These are phyloP conservation scores for Calycopis cecrops DNA, from an alignment of 1,140 invertebrate genomes.

Conservation along the genomic window DNA sequence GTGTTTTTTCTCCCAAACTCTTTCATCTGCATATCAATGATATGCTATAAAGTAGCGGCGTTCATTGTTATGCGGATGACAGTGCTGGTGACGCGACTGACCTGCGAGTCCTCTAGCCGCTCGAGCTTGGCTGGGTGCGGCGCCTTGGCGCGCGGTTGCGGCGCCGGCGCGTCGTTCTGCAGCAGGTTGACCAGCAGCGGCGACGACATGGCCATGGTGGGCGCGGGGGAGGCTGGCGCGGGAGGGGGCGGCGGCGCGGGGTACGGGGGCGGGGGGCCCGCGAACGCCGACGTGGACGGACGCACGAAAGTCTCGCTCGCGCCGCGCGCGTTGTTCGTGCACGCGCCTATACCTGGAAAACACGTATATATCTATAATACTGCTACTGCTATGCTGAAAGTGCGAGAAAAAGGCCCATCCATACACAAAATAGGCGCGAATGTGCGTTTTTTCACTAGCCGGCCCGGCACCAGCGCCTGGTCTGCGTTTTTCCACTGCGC, in stretches of 20 bases:
- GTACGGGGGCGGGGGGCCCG: slow-evolving; percentile 47
- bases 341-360: slow-evolving; percentile 39
- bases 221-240: slow-evolving; percentile 32
- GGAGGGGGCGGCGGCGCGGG: slow-evolving; percentile 32
- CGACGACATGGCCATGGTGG: slow-evolving; percentile 84
- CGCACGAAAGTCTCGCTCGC: slow-evolving; percentile 51
- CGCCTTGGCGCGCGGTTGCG: slow-evolving; percentile 67
- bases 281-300: slow-evolving; percentile 47
- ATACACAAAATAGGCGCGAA: too few species aligned
- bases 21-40: too few species aligned
- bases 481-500: too few species aligned
- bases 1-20: too few species aligned
- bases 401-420: too few species aligned
- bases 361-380: background rate
- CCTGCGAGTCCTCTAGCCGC: slow-evolving; percentile 55
- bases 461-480: too few species aligned
- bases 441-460: too few species aligned
- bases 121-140: slow-evolving; percentile 68
- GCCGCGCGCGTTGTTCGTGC: slow-evolving; percentile 27
- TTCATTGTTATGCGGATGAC: too few species aligned
- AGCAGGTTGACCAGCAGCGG: slow-evolving; percentile 93
- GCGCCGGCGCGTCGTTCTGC: slow-evolving; percentile 85
- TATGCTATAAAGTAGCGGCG: too few species aligned
- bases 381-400: too few species aligned
- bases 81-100: too few species aligned